Conservation (phyloP, 2,113 vertebrate species). For the Piaya cayana region DNA sequence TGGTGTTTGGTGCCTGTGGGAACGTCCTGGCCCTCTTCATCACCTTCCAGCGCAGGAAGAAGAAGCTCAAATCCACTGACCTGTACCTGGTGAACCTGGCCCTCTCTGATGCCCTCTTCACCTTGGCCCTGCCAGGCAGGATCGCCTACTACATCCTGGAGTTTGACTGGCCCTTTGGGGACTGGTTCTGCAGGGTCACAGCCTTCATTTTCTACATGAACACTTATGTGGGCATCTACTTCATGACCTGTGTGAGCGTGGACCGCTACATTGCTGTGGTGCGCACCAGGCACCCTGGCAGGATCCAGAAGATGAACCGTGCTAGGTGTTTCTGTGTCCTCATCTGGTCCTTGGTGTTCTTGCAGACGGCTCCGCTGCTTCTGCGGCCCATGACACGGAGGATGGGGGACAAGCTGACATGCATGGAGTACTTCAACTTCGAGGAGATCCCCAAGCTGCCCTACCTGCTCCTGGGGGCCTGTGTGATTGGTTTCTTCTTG, state of each 20-base stretch:
- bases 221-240: conserved; percentile 83
- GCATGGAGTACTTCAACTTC: conserved; percentile 84
- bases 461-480: conserved; percentile 77
- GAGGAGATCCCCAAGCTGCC: conserved; percentile 72
- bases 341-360: conserved; percentile 79
- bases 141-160: conserved; percentile 81
- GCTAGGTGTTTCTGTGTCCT: conserved; percentile 73
- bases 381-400: conserved; percentile 65
- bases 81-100: conserved; percentile 86
- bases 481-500: conserved; percentile 76
- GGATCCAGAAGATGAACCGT: conserved; percentile 59
- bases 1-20: conserved; percentile 77
- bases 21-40: conserved; percentile 83
- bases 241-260: conserved; percentile 86
- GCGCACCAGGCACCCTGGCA: conserved; percentile 66
- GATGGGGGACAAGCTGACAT: conserved; percentile 70
- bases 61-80: conserved; percentile 84
- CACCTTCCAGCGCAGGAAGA: conserved; percentile 76
- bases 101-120: conserved; percentile 83
- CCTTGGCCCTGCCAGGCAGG: conserved; percentile 79
- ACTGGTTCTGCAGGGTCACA: conserved; percentile 77
- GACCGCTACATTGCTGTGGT: conserved; percentile 87
- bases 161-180: conserved; percentile 86
- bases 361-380: conserved; percentile 77
- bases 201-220: conserved; percentile 83